Percentiles rank a stretch among this genome's conserved stretches.
Conservation (phyloP, 2,888 invertebrate genomes). For the Trissoscelio sp. region DNA sequence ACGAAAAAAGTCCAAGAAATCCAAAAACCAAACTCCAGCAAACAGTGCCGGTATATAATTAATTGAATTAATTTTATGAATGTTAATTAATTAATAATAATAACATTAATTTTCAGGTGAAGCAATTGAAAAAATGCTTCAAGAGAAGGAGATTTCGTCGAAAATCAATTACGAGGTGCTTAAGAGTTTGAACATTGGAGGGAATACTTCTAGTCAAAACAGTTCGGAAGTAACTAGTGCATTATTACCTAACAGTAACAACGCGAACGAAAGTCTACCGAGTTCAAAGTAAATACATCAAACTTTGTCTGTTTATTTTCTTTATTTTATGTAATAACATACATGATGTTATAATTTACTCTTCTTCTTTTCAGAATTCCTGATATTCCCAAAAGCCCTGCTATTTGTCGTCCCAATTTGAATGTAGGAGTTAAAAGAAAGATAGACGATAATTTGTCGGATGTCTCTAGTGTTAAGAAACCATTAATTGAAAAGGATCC, state of each 20-base stretch:
- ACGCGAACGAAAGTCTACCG: slow-evolving; percentile 13
- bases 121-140: slow-evolving; percentile 97
- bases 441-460: slow-evolving; percentile 46
- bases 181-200: slow-evolving; percentile 88
- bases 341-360: not conserved
- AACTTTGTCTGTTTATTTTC: slow-evolving; percentile 2
- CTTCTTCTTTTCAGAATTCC: slow-evolving; percentile 29
- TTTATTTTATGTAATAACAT: not conserved
- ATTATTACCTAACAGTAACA: not conserved
- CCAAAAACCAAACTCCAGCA: slow-evolving; percentile 87
- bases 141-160: slow-evolving; percentile 96
- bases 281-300: slow-evolving; percentile 27
- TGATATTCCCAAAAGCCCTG: slow-evolving; percentile 6
- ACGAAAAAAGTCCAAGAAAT: slow-evolving; percentile 88
- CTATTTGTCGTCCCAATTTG: not conserved
- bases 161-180: slow-evolving; percentile 99
- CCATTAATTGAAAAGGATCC: slow-evolving; percentile 10
- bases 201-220: slow-evolving; percentile 62
- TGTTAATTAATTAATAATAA: not conserved
- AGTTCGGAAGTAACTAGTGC: slow-evolving; percentile 24
- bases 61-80: not conserved
- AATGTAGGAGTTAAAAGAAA: slow-evolving; percentile 43
- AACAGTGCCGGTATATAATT: slow-evolving; percentile 83
- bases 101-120: slow-evolving; percentile 86
- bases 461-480: slow-evolving; percentile 22